Evolutionary conservation across 53 echinoderm and acorn worm genomes (phyloP).

Genomic region (Antedon mediterranea): DNA sequence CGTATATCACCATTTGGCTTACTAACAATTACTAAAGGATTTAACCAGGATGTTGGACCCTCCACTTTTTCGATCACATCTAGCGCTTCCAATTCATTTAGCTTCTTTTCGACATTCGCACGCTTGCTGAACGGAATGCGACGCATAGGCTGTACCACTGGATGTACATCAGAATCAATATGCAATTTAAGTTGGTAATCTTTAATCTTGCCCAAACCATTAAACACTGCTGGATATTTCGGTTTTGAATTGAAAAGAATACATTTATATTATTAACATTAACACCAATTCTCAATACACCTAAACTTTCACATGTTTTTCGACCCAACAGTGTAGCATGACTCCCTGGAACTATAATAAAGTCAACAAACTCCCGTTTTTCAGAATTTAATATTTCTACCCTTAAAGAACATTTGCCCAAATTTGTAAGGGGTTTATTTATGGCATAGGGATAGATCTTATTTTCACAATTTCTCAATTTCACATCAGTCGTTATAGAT

Average conservation of each 20-base stretch:
- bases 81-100: not conserved
- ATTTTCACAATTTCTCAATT: not conserved
- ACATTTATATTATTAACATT: not conserved
- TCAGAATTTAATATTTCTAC: not conserved
- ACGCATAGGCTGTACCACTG: not conserved
- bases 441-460: not conserved
- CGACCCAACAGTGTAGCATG: not conserved
- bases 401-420: not conserved
- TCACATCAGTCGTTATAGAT: not conserved
- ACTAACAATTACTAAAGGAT: not conserved
- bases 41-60: not conserved
- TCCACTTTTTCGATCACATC: not conserved
- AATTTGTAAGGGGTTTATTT: not conserved
- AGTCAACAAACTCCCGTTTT: not conserved
- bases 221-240: constrained; percentile 1
- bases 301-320: not conserved
- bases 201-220: constrained; percentile 10
- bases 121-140: not conserved
- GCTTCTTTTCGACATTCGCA: not conserved
- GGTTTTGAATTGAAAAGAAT: constrained; percentile 4
- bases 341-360: not conserved
- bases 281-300: not conserved
- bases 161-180: not conserved
- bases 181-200: constrained; percentile 1
- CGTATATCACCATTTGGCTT: not conserved